Base-by-base conservation (phyloP, 2,797 vertebrate genomes). In the Amblyopsis hoosieri region DNA sequence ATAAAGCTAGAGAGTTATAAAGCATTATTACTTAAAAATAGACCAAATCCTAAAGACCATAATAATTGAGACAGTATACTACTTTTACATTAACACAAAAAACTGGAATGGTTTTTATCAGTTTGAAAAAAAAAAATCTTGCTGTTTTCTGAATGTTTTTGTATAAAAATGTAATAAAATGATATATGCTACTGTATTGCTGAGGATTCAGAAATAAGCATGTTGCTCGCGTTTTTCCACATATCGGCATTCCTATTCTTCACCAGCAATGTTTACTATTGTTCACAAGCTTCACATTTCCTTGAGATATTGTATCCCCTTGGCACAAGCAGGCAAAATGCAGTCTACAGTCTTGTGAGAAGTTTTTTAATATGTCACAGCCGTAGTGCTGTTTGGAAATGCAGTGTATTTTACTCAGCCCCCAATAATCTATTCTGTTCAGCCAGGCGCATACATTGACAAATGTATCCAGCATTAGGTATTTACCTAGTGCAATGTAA, bases 391-490 rank as follows among this genome's bases (percentile, higher is more conserved):
- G 88, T 86, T 89, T 90, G 84, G 87, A 87, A 90, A 90, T 87
- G 85, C 86, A 85, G 84, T 90, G 90, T 89, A 75, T 92, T 92
- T 90, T 90, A 89, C 89, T 87, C 90, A 86, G 87, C 84, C 85
- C 73, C 81, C 89, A 90, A 92, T 92, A 91, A 92, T 92, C 90
- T 91, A 92, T 89, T 90, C 87, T 92, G 91, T 77, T 92, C 91
- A 91, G 88, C 88, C 90, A 92, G 89, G 89, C 90, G 88, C 87
- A 87, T 89, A 91, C 90, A 87, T 89, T 92, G 91, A 92, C 90
- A 92, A 92, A 92, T 92, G 91, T 92, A 91, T 91, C 88, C 87
- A 83, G 89, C 89, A 90, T 91, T 91, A 91, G 90, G 90, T 91
- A 91, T 91, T 92, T 91, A 91, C 91, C 91, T 90, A 87, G 89